Percentiles rank a stretch among this genome's conserved stretches.
Conservation (phyloP, 2,888 invertebrate genomes). For the Pterobdella sp. region DNA sequence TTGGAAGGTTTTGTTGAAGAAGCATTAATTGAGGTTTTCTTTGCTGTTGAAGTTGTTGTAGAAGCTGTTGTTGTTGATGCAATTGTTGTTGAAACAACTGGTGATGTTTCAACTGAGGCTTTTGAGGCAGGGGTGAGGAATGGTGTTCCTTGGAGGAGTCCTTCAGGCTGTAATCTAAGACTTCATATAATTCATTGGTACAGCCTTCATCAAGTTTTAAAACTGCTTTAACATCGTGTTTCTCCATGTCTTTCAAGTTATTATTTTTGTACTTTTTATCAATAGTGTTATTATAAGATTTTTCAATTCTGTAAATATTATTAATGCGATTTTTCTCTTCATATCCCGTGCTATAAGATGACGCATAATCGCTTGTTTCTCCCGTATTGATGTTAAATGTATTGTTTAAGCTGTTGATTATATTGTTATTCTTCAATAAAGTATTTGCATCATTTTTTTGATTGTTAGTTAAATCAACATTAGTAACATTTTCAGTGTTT, state of each 20-base stretch:
- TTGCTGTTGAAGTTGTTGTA: conserved; percentile 15
- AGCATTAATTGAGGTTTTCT: background rate
- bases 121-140: background rate
- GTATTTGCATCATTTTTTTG: background rate
- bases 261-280: too few relatives aligned
- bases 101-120: background rate
- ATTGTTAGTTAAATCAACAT: background rate
- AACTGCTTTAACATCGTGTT: too few relatives aligned
- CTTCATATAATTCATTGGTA: too few relatives aligned
- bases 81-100: conserved; percentile 32
- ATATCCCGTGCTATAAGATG: too few relatives aligned
- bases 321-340: background rate
- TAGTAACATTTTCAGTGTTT: background rate
- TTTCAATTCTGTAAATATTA: background rate
- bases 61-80: conserved; percentile 11
- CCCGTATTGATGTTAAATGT: too few relatives aligned
- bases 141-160: too few relatives aligned
- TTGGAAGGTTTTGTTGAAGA: background rate
- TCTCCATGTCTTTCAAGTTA: too few relatives aligned
- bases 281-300: too few relatives aligned
- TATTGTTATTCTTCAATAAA: background rate
- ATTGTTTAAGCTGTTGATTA: background rate
- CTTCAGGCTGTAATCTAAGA: too few relatives aligned
- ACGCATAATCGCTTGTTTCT: too few relatives aligned
- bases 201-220: too few relatives aligned